phyloP scores from a whole-genome alignment of 2,888 invertebrate genomes.

The Drosophila ustulata region DNA sequence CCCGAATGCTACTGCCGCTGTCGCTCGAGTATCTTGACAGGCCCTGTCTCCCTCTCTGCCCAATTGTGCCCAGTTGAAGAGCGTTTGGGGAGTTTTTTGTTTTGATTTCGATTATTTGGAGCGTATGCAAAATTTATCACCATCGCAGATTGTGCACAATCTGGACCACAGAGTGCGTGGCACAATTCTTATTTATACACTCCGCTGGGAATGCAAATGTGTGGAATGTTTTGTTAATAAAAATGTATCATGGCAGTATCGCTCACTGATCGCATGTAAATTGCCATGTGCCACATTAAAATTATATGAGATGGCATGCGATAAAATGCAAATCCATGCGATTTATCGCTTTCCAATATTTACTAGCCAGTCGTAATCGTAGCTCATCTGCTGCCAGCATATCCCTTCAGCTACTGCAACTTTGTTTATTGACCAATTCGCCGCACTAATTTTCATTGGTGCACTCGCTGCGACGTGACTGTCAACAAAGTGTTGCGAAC shows the following conservation, averaged over 20 bases:
- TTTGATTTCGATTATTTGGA: slow-evolving; percentile 51
- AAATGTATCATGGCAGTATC: slow-evolving; percentile 1
- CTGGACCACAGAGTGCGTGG: slow-evolving; percentile 11
- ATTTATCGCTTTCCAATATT: slow-evolving; percentile 11
- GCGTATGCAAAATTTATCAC: slow-evolving; percentile 37
- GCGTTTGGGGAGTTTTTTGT: slow-evolving; percentile 50
- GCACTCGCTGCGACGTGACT: background rate
- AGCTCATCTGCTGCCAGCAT: background rate
- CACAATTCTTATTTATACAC: background rate
- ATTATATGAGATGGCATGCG: slow-evolving; percentile 10
- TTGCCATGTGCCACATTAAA: slow-evolving; percentile 6
- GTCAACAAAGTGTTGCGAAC: slow-evolving; percentile 9
- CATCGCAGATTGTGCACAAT: slow-evolving; percentile 28
- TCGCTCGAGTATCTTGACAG: slow-evolving; percentile 30
- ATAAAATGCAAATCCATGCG: slow-evolving; percentile 22
- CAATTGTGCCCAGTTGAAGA: slow-evolving; percentile 35
- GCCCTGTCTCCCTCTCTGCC: background rate
- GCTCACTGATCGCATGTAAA: slow-evolving; percentile 7
- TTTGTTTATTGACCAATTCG: slow-evolving; percentile 12
- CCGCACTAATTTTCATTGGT: slow-evolving; percentile 6
- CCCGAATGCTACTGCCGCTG: slow-evolving; percentile 11
- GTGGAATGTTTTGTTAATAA: slow-evolving; percentile 19
- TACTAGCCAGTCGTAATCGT: slow-evolving; percentile 2
- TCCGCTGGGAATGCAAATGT: slow-evolving; percentile 19
- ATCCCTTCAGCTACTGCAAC: slow-evolving; percentile 5